Percentiles rank a stretch among this genome's conserved stretches.
Evolutionary conservation across 2,113 vertebrate genomes (phyloP).

Genomic region (Irena cyanogastra): DNA sequence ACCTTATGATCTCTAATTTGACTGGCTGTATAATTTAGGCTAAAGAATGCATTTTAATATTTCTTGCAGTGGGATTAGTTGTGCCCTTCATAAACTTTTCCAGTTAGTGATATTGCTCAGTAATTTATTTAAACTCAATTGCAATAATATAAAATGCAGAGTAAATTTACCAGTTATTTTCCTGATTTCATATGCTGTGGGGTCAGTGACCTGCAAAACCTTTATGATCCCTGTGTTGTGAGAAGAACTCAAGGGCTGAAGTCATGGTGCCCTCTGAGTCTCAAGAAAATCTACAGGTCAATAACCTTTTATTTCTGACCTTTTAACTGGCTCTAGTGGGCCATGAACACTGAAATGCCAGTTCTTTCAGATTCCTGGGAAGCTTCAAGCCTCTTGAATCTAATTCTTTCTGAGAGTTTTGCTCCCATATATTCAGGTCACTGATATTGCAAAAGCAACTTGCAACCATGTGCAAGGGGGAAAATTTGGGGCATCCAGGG

Average conservation of each 20-base stretch:
- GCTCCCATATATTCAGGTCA: constrained; percentile 67
- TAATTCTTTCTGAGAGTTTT: constrained; percentile 71
- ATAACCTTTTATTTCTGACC: constrained; percentile 75
- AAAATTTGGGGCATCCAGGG: constrained; percentile 15
- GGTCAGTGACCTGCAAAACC: constrained; percentile 57
- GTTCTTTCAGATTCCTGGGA: constrained; percentile 69
- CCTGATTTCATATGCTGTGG: constrained; percentile 36
- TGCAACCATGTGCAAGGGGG: neutral
- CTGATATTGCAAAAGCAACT: constrained; percentile 53
- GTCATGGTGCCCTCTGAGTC: constrained; percentile 2
- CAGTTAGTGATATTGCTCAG: neutral
- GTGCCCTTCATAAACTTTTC: neutral
- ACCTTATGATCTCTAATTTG: neutral
- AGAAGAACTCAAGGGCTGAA: constrained; percentile 43
- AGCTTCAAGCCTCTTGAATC: constrained; percentile 63
- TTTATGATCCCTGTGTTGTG: constrained; percentile 58
- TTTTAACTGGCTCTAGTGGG: constrained; percentile 73
- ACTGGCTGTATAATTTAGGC: neutral
- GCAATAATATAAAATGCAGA: constrained; percentile 33
- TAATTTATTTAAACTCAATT: constrained; percentile 21
- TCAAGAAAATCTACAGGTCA: constrained; percentile 72
- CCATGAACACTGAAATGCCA: constrained; percentile 73
- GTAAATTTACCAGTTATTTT: constrained; percentile 27
- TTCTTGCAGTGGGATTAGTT: neutral
- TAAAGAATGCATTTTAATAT: neutral